Base-by-base conservation (phyloP, 2,797 vertebrate genomes). In the Salmo trutta region DNA sequence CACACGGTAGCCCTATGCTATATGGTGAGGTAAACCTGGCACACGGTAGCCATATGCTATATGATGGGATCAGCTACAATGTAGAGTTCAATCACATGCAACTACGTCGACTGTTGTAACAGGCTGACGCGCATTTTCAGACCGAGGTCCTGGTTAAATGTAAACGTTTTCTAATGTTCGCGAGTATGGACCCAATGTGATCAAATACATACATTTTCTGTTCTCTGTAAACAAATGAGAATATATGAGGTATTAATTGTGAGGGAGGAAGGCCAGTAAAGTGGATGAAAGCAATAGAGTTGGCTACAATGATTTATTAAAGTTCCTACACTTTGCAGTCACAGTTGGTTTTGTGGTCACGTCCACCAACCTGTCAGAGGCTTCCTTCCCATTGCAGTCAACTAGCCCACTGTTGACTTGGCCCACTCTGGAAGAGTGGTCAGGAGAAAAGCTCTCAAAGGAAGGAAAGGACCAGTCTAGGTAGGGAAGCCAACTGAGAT, bases 291-390 rank as follows among this genome's bases (percentile, higher is more conserved):
- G 24, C 27, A 67, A 33, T 15, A 66, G 21, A 47, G 41, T 33
- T 16, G 14, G 12, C 15, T 67, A 67, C 27, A 29, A 33, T 67
- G 29, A 29, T 17, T 16, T 52, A 21, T 47, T 24, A 10, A 19
- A 21, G 59, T n/a, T 67, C 24, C 10, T 66, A 16, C 47, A 52
- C 65, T 66, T 36, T 7, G 16, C 53, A 54, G 53, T 15, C n/a
- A 67, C n/a, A 47, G 24, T 27, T 4, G 62, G 17, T 65, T 65
- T 6, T 36, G 31, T 17, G 72, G 33, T 47, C 33, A 41, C 24
- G 56, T 31, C 16, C 33, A 65, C 41, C 73, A 47, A 47, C 41
- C 33, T 75, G 24, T 52, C 73, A 75, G 62, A n/a, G 17, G 53
- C 53, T 54, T 54, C 47, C 29, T 24, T 68, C 64, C 64, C 29